These are phyloP conservation scores for Lumbricus terrestris DNA, from an alignment of 2,888 invertebrate genomes.

Conservation along the genomic window DNA sequence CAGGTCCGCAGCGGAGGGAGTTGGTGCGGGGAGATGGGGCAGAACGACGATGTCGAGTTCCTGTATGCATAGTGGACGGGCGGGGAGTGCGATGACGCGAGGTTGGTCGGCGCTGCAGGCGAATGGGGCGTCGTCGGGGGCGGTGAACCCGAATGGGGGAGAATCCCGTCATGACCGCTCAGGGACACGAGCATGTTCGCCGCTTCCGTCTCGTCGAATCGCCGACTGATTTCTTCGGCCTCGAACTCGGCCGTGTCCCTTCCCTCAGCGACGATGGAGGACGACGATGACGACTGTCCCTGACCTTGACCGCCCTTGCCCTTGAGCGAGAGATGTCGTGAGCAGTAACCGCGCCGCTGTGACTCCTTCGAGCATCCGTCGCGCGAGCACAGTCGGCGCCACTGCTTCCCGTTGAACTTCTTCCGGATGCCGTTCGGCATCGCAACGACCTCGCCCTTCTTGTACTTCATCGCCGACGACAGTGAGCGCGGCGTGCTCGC, in stretches of 20 bases:
- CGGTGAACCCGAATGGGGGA: background rate
- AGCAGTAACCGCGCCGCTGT: conserved; percentile 93
- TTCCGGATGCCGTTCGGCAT: conserved; percentile 90
- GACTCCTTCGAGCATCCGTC: conserved; percentile 95
- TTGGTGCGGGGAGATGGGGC: background rate
- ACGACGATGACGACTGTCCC: background rate
- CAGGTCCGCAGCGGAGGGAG: background rate
- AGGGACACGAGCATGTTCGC: conserved; percentile 93
- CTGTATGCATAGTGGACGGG: background rate
- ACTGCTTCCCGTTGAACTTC: conserved; percentile 99
- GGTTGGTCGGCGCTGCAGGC: background rate
- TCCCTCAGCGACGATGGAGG: background rate
- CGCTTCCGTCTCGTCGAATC: conserved; percentile 79
- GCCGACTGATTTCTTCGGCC: background rate
- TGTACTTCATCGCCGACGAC: conserved; percentile 49
- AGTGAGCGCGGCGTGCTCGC: conserved; percentile 56
- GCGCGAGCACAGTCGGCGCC: conserved; percentile 93
- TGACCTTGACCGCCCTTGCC: conserved; percentile 62
- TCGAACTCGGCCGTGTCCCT: background rate
- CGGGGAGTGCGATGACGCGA: background rate
- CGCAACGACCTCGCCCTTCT: conserved; percentile 91
- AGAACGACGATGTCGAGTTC: background rate
- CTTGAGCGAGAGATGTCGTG: conserved; percentile 88
- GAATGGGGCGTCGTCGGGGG: background rate
- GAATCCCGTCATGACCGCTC: conserved; percentile 62